Evolutionary conservation across 2,888 invertebrate genomes (phyloP).

Genomic region (Agrotis clavis): DNA sequence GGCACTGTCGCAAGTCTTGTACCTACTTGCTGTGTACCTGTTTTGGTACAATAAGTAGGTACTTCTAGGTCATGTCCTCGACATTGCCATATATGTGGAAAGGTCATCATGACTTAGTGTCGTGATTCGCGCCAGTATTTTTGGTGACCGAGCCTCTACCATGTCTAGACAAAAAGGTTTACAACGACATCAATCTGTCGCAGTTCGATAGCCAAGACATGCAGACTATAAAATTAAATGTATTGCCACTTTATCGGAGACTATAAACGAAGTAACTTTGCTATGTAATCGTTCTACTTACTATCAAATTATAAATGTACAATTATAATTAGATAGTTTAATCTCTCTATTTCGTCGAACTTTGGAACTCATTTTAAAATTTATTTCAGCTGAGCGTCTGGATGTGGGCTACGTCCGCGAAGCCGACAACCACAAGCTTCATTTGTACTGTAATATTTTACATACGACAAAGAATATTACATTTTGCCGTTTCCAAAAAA

Average conservation of each 20-base stretch:
- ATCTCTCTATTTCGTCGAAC: not conserved
- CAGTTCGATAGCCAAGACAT: slow-evolving; percentile 34
- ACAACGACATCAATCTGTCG: slow-evolving; percentile 20
- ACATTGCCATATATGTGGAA: slow-evolving; percentile 40
- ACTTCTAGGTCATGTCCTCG: slow-evolving; percentile 29
- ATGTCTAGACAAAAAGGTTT: slow-evolving; percentile 33
- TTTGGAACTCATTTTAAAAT: not conserved
- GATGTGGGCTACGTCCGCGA: slow-evolving; percentile 83
- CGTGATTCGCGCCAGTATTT: slow-evolving; percentile 49
- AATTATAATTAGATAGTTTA: too few relatives aligned
- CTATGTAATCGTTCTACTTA: slow-evolving; percentile 17
- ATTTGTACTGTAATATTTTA: slow-evolving; percentile 87
- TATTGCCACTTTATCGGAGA: slow-evolving; percentile 1
- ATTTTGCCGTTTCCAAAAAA: slow-evolving; percentile 88
- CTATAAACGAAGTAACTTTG: slow-evolving; percentile 11
- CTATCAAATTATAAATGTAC: too few relatives aligned
- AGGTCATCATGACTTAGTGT: slow-evolving; percentile 48
- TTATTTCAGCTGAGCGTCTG: slow-evolving; percentile 84
- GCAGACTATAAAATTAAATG: slow-evolving; percentile 19
- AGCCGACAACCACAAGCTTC: slow-evolving; percentile 72
- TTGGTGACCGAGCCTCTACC: slow-evolving; percentile 40
- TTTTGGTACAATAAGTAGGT: slow-evolving; percentile 7
- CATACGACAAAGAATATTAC: slow-evolving; percentile 83
- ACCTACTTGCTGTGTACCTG: slow-evolving; percentile 18
- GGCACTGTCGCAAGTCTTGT: not conserved